Evolutionary conservation across 2,888 invertebrate species (phyloP), one percentile per base, ranked within the genome.

Genomic region (Leucania comma): DNA sequence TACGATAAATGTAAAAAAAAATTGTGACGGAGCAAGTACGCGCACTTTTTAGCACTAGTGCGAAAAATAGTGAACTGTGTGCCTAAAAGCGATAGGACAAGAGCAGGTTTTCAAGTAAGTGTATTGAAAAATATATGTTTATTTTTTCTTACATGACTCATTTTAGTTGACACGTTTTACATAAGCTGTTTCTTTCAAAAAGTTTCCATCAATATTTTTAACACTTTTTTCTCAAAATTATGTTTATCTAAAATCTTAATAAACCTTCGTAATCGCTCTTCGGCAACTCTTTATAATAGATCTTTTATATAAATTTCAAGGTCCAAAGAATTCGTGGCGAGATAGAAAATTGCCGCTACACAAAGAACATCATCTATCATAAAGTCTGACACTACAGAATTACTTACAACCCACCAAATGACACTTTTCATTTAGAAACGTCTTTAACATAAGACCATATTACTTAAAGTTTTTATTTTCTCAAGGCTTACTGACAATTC

Each of bases 291-390:
- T 59, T 81, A 68, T 70, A 78, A 72, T 67, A 60, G 51, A 32
- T 51, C 78, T 61, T 83, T 83, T 65, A 83, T 72, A 78, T 57
- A 68, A 76, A 80, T 75, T 81, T 75, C 59, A 84, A 81, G 72
- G 84, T 65, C 71, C 62, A 53, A 9, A 69, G 35, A 78, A 72
- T 74, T 81, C 56, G 58, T 51, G 38, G 22, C 42, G 46, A 61
- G 68, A 72, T 71, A 64, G 66, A 75, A 72, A 73, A 75, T 75
- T 68, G 59, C 56, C 46, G 57, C 54, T 62, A 72, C 58, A 85
- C 78, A 85, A 83, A 85, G 73, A 71, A 22, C 10, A 74, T 71
- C 81, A 83, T 83, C 61, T 85, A 83, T 83, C 85, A 84, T 80
- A 56, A 72, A 69, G 69, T 65, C 71, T 82, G 83, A 75, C 83